Percentiles rank a stretch among this genome's conserved stretches.
phyloP scores from a whole-genome alignment of 2,113 vertebrate genomes.

The Eonycteris spelaea region DNA sequence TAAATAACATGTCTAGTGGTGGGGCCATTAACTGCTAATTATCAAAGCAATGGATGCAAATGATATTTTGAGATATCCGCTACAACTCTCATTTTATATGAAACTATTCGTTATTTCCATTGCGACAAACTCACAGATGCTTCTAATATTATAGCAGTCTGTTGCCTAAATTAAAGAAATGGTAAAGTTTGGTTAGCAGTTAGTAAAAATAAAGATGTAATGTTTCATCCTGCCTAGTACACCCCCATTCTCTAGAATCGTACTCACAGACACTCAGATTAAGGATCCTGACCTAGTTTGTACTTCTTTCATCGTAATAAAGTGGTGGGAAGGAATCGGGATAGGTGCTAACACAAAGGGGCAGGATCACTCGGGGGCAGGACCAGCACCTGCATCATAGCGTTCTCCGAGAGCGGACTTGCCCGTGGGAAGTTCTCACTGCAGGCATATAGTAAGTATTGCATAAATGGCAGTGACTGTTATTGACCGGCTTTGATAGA shows the following conservation, averaged over 20 bases:
- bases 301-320: neutral
- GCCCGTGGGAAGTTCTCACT: fast-evolving
- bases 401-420: fast-evolving
- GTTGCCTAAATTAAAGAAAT: neutral
- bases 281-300: neutral
- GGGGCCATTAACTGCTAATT: neutral
- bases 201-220: neutral
- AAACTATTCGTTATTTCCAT: neutral
- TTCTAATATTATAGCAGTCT: neutral
- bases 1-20: neutral
- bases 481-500: neutral
- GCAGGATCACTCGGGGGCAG: neutral
- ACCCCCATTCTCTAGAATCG: too few relatives aligned
- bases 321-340: neutral
- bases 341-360: fast-evolving
- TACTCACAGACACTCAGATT: neutral
- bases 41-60: neutral
- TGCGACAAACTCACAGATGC: neutral
- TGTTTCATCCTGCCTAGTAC: fast-evolving
- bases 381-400: fast-evolving
- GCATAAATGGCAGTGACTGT: fast-evolving
- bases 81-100: neutral
- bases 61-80: neutral
- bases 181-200: neutral
- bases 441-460: fast-evolving